A percentile compares a stretch with the other conserved stretches of the same genome.
These are phyloP conservation scores for Mobula birostris DNA, from an alignment of 2,113 vertebrate species.

Conservation along the genomic window DNA sequence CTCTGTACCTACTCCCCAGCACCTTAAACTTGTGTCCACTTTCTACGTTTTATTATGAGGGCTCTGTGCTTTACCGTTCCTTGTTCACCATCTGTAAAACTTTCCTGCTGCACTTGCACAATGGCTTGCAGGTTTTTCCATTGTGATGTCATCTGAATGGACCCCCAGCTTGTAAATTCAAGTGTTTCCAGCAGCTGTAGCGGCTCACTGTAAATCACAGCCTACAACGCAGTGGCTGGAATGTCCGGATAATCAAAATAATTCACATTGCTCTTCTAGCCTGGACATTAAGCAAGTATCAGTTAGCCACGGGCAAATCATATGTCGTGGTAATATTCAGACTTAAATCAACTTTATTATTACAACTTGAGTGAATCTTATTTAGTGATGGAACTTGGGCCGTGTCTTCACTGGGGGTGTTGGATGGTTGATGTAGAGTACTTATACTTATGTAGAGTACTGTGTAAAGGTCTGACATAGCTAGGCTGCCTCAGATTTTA, in stretches of 20 bases:
- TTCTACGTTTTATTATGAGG: neutral
- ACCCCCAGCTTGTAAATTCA: neutral
- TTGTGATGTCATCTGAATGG: neutral
- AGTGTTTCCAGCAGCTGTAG: neutral
- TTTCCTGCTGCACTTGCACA: neutral
- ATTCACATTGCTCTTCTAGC: neutral
- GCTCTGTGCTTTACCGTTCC: neutral
- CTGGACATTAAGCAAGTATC: conserved; percentile 8
- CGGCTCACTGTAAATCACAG: conserved; percentile 7
- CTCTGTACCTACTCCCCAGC: no score
- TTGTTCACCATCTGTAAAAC: neutral
- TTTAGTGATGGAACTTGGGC: neutral
- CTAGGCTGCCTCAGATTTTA: no score
- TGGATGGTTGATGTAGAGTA: neutral
- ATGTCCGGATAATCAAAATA: neutral
- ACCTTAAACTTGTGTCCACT: no score
- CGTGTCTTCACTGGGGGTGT: neutral
- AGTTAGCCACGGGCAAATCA: neutral
- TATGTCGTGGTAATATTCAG: neutral
- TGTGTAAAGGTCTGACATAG: no score
- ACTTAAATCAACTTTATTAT: neutral
- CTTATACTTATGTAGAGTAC: neutral
- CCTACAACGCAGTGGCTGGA: neutral
- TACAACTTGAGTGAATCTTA: neutral
- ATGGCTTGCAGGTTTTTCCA: neutral